phyloP scores from a whole-genome alignment of 2,797 vertebrate genomes.

The Typhlichthys subterraneus region DNA sequence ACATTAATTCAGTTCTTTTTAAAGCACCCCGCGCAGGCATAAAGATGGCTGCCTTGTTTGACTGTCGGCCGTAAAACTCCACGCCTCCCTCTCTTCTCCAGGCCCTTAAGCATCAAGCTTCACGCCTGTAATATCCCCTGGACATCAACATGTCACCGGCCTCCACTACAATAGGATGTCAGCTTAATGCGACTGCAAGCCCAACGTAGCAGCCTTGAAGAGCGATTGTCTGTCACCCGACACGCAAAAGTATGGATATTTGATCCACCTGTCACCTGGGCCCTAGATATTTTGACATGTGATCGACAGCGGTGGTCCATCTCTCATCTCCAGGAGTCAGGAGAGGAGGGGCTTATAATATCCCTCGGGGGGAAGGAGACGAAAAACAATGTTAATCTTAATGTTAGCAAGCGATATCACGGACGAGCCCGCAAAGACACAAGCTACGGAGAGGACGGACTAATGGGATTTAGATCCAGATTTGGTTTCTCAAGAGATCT shows the following conservation, averaged over 20 bases:
- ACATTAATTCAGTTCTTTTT: slow-evolving; percentile 15
- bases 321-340: no score
- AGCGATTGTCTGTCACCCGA: slow-evolving; percentile 71
- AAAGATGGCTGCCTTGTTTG: slow-evolving; percentile 64
- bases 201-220: slow-evolving; percentile 78
- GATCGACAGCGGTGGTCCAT: slow-evolving; percentile 12
- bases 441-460: not conserved
- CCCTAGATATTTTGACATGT: slow-evolving; percentile 77
- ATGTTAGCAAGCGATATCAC: slow-evolving; percentile 59
- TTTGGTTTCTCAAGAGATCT: no score
- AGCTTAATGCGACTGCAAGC: slow-evolving; percentile 72
- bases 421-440: slow-evolving; percentile 52
- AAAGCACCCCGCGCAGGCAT: slow-evolving; percentile 6
- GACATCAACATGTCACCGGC: slow-evolving; percentile 76
- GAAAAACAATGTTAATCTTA: slow-evolving; percentile 46
- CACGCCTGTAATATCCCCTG: slow-evolving; percentile 70
- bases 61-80: slow-evolving; percentile 62
- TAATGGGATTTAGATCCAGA: slow-evolving; percentile 40
- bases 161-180: slow-evolving; percentile 74
- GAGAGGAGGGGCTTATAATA: not conserved
- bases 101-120: slow-evolving; percentile 64
- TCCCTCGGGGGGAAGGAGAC: slow-evolving; percentile 33
- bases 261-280: slow-evolving; percentile 79
- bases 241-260: slow-evolving; percentile 78
- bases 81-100: slow-evolving; percentile 9